Evolutionary conservation across 1,140 invertebrate genomes (phyloP).

Genomic region (Rhyacophila brunnea): DNA sequence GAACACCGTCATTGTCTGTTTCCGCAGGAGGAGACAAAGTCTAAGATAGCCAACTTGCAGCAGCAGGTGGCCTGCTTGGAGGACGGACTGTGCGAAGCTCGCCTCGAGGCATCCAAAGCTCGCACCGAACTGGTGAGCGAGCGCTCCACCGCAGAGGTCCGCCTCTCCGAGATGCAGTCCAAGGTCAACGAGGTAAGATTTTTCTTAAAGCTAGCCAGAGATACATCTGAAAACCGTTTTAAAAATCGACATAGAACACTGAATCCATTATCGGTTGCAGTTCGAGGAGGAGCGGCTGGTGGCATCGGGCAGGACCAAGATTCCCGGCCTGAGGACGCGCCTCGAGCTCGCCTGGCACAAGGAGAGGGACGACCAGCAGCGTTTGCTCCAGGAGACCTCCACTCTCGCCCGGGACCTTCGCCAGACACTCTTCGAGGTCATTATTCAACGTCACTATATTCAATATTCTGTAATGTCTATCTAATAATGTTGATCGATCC

Average conservation of each 20-base stretch:
- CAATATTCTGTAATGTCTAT: neutral
- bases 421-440: constrained; percentile 82
- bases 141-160: constrained; percentile 83
- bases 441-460: too few relatives aligned
- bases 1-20: too few relatives aligned
- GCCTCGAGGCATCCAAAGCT: constrained; percentile 77
- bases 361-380: constrained; percentile 88
- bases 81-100: constrained; percentile 82
- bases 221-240: too few relatives aligned
- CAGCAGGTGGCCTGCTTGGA: constrained; percentile 80
- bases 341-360: constrained; percentile 96
- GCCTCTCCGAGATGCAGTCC: constrained; percentile 85
- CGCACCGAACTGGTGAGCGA: constrained; percentile 90
- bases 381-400: constrained; percentile 86
- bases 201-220: too few relatives aligned
- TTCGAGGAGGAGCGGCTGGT: constrained; percentile 81
- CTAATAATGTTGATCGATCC: neutral
- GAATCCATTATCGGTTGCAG: too few relatives aligned
- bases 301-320: constrained; percentile 76
- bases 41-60: constrained; percentile 68
- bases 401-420: constrained; percentile 84
- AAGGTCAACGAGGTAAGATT: constrained; percentile 83
- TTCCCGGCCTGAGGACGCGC: constrained; percentile 80
- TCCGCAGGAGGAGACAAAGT: constrained; percentile 58
- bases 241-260: too few relatives aligned